Evolutionary conservation across 2,888 invertebrate genomes (phyloP).

Genomic region (Lamellibrachia satsuma): DNA sequence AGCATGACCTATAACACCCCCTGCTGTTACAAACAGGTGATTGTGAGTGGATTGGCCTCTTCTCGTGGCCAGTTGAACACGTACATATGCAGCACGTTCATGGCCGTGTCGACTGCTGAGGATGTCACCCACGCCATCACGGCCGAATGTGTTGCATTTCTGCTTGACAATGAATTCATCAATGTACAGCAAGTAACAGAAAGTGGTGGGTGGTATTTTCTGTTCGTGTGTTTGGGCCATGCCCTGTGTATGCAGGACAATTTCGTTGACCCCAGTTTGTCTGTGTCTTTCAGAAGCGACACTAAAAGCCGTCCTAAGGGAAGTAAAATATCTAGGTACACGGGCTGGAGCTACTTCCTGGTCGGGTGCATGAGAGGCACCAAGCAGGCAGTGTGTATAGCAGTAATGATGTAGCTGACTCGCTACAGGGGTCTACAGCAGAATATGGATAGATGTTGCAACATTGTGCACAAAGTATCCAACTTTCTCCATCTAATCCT

Average conservation of each 20-base stretch:
- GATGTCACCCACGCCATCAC: slow-evolving; percentile 35
- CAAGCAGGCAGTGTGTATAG: too few species aligned
- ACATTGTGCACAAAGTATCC: too few species aligned
- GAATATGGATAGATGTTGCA: too few species aligned
- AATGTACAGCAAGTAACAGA: slow-evolving; percentile 39
- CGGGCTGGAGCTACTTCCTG: too few species aligned
- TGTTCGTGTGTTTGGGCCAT: not conserved
- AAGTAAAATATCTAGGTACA: too few species aligned
- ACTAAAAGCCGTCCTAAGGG: too few species aligned
- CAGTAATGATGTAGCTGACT: too few species aligned
- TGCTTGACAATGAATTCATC: slow-evolving; percentile 85
- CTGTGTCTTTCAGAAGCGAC: not conserved
- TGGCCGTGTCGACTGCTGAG: slow-evolving; percentile 62
- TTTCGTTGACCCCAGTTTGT: not conserved
- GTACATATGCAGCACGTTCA: slow-evolving; percentile 81
- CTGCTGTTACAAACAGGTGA: slow-evolving; percentile 69
- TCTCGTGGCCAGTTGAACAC: slow-evolving; percentile 77
- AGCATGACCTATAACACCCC: too few species aligned
- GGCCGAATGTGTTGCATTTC: slow-evolving; percentile 72
- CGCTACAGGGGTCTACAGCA: too few species aligned
- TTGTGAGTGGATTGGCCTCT: slow-evolving; percentile 85
- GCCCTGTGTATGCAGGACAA: not conserved
- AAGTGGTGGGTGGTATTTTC: slow-evolving; percentile 18
- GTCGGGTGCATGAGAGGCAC: too few species aligned
- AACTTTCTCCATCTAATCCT: too few species aligned